Evolutionary conservation across 2,888 invertebrate genomes (phyloP).

Genomic region (Lasius platythorax): DNA sequence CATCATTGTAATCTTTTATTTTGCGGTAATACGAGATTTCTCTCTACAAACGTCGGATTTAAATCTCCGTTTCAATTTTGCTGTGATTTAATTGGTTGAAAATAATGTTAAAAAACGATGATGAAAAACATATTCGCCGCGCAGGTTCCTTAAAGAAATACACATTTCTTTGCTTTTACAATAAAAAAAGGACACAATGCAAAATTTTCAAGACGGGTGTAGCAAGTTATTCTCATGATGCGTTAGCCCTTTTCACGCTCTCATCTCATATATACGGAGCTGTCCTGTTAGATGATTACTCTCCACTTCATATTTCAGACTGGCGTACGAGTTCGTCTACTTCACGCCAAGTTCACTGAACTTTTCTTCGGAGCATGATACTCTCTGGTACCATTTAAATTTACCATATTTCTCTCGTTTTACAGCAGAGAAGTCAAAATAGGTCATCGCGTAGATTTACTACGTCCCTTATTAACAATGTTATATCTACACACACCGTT

Average conservation of each 20-base stretch:
- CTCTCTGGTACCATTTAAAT: constrained; percentile 44
- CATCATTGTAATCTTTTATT: constrained; percentile 53
- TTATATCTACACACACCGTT: not conserved
- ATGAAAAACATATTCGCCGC: not conserved
- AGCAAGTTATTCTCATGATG: not conserved
- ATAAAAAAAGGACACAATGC: not conserved
- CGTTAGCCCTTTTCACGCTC: not conserved
- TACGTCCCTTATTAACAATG: constrained; percentile 29
- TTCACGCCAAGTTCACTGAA: constrained; percentile 60
- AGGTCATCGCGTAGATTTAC: constrained; percentile 21
- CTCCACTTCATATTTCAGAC: constrained; percentile 60
- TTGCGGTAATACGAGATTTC: constrained; percentile 35
- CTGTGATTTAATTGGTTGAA: constrained; percentile 2
- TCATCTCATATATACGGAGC: constrained; percentile 58
- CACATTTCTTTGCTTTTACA: not conserved
- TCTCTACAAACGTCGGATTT: constrained; percentile 26
- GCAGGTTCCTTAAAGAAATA: not conserved
- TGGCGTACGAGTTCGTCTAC: constrained; percentile 59
- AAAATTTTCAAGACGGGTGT: not conserved
- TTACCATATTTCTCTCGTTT: constrained; percentile 32
- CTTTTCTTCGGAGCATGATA: constrained; percentile 25
- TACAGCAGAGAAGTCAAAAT: constrained; percentile 7
- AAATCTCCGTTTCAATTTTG: constrained; percentile 29
- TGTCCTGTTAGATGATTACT: constrained; percentile 60
- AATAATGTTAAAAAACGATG: not conserved